Evolutionary conservation across 2,888 invertebrate species (phyloP).

Genomic region (Heterodera filipjevi): DNA sequence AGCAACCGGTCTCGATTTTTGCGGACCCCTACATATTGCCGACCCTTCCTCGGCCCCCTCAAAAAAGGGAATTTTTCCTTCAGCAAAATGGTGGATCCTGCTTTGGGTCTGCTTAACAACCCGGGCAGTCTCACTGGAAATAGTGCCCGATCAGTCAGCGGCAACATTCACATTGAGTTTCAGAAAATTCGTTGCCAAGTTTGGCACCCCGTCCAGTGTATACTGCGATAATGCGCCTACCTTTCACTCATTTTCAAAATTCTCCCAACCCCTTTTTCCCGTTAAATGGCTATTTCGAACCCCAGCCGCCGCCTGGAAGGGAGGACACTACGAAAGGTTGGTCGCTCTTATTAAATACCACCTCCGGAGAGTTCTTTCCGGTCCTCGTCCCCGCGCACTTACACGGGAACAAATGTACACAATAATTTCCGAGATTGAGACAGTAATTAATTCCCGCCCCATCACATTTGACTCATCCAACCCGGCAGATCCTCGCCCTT

Average conservation of each 20-base stretch:
- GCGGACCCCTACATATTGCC: background rate
- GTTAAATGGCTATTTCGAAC: background rate
- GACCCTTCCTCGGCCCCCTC: background rate
- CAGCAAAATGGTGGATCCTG: background rate
- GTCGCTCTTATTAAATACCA: background rate
- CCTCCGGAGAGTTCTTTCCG: background rate
- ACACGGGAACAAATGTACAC: background rate
- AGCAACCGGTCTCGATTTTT: background rate
- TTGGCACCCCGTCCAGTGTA: background rate
- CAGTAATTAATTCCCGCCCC: background rate
- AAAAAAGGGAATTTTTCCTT: background rate
- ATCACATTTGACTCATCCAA: slow-evolving; percentile 20
- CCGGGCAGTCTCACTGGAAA: slow-evolving; percentile 1
- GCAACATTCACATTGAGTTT: background rate
- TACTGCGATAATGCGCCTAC: slow-evolving; percentile 8
- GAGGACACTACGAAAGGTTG: background rate
- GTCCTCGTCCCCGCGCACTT: background rate
- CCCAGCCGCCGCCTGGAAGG: background rate
- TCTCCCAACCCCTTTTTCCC: background rate
- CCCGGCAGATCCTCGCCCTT: background rate
- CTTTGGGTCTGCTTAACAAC: slow-evolving; percentile 19
- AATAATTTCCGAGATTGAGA: background rate
- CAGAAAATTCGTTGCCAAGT: background rate
- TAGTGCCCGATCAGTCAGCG: slow-evolving; percentile 8
- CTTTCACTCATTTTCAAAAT: slow-evolving; percentile 2